Conservation (phyloP, 2,113 vertebrate genomes). For the Aldabrachelys gigantea region DNA sequence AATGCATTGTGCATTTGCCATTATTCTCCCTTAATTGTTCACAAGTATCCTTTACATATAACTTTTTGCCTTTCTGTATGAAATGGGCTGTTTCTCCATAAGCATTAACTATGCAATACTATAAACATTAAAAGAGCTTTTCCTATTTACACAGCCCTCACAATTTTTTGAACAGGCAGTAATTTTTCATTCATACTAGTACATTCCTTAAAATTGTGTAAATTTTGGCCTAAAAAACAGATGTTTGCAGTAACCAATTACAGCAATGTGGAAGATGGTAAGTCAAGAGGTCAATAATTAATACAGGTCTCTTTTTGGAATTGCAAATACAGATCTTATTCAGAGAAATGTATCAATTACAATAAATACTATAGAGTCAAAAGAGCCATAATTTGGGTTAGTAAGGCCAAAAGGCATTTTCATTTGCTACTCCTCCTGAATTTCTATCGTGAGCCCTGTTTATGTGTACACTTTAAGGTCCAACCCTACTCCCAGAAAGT, state of each 20-base stretch:
- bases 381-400: not conserved
- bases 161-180: not conserved
- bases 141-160: not conserved
- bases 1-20: not conserved
- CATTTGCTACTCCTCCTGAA: fast-evolving
- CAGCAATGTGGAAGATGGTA: fast-evolving
- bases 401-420: not conserved
- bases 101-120: not conserved
- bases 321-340: not conserved
- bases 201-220: not conserved
- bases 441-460: fast-evolving
- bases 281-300: not conserved
- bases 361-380: not conserved
- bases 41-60: not conserved
- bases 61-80: not conserved
- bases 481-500: not conserved
- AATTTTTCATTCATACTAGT: not conserved
- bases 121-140: fast-evolving
- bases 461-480: fast-evolving
- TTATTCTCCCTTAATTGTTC: not conserved
- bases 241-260: not conserved
- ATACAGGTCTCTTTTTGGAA: fast-evolving
- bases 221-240: not conserved
- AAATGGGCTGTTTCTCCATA: not conserved
- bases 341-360: fast-evolving